Evolutionary conservation across 2,888 invertebrate species (phyloP), one percentile per base, ranked within the genome.

Genomic region (Andrena fulva): DNA sequence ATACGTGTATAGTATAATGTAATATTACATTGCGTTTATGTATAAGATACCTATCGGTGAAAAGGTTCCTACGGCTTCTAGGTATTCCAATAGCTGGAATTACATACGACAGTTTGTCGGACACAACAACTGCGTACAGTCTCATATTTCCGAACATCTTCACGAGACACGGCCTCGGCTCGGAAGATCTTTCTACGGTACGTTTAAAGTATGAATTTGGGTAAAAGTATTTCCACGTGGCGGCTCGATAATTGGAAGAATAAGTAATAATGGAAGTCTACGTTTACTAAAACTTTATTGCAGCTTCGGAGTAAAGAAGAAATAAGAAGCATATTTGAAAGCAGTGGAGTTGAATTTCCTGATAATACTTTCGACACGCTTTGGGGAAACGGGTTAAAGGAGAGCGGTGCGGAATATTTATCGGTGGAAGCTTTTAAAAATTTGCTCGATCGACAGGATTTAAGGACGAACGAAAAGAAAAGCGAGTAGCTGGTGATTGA

Each of bases 121-220:
- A 90, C 68, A 77, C 80, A 75, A 83, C 80, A 33, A 83, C 93
- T 16, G 92, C 92, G 7, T 92, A 89, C 63, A 90, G 92, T 33
- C 82, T 94, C 10, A 79, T 95, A 48, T 94, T 93, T 85, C 95
- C 95, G n/a, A 94, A 92, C 77, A 91, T 94, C 82, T 94, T 94
- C 67, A 93, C 94, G 2, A 93, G 92, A 80, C 94, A 94, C 81
- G 94, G 94, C 4, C 85, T 95, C 31, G 93, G 89, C 54, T 93
- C 92, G 68, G 84, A 92, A 63, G 95, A 95, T 87, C 94, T 95
- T 75, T 93, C 93, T 66, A 87, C 91, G 90, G 94, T 87, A 85
- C 20, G 88, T 59, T 12, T 50, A 29, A 56, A 35, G 24, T 29
- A 68, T 60, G n/a, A 31, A 59, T 31, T 20, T 16, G 31, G 16